Base-by-base conservation (phyloP, 2,888 invertebrate genomes). In the Drosophila seclusa region DNA sequence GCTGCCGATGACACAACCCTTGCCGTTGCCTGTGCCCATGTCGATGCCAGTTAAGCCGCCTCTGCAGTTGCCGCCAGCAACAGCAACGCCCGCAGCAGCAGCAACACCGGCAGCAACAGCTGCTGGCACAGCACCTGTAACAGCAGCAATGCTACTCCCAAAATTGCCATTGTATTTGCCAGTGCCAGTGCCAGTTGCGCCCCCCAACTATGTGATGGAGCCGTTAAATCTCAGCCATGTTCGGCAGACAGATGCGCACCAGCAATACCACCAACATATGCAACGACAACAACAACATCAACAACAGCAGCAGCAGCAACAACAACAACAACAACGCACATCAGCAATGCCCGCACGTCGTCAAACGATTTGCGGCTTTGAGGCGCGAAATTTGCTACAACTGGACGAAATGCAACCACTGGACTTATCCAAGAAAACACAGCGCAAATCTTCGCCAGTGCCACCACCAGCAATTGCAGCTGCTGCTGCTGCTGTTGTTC, bases 281-380 rank as follows among this genome's bases (percentile, higher is more conserved):
- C 68, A 68, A 18, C 68, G 80, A 16, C 73, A 67, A n/a, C 68
- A 59, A 0, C 59, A 53, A 0, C 69, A 70, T 1, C 65, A 62
- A 3, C 62, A 66, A 3, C 58, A 61, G 4, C 69, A 83, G 18
- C 75, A 59, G 10, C 66, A 54, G 1, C 74, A 63, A 1, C 69
- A 50, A 8, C 54, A 68, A 18, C 73, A 70, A 2, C 66, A 74
- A 5, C 72, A 80, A 52, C 78, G 89, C 7, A 24, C 63, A 27
- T 27, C 82, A 6, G 78, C 85, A 18, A 78, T 91, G 60, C 91
- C 91, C 0, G 73, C 82, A 18, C 83, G 92, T 55, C 76, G 92
- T 57, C 91, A 91, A 80, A 91, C 92, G 11, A 92, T 91, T 50
- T 91, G 91, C 53, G 92, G 92, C n/a, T 90, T 91, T 60, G 92